A percentile compares a stretch with the other conserved stretches of the same genome.
These are phyloP conservation scores for Drosophila subobscura DNA, from an alignment of 1,140 invertebrate species.

Conservation along the genomic window DNA sequence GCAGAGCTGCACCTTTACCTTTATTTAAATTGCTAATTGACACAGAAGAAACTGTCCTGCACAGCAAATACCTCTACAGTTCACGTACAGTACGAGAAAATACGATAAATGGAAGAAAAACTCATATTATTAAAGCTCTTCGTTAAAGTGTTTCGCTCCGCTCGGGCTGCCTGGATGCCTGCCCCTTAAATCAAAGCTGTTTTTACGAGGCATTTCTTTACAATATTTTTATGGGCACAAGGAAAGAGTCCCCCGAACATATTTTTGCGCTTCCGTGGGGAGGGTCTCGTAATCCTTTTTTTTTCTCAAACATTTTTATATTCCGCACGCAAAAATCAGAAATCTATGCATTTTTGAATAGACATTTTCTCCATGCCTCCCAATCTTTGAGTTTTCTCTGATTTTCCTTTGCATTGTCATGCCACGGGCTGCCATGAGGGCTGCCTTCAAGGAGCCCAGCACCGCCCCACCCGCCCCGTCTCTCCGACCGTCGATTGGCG, in stretches of 20 bases:
- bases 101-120: background rate
- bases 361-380: background rate
- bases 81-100: background rate
- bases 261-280: background rate
- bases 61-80: too few relatives aligned
- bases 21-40: conserved; percentile 65
- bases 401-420: conserved; percentile 41
- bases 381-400: background rate
- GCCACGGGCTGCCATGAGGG: background rate
- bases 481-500: conserved; percentile 17
- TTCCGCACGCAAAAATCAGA: conserved; percentile 56
- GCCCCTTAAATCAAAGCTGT: too few relatives aligned
- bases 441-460: background rate
- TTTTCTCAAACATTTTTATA: conserved; percentile 47
- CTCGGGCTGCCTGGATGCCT: too few relatives aligned
- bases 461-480: background rate
- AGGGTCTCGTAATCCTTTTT: conserved; percentile 59
- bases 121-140: too few relatives aligned
- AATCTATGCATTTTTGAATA: conserved; percentile 71
- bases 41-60: conserved; percentile 21
- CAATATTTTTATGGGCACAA: too few relatives aligned
- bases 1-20: background rate
- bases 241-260: background rate
- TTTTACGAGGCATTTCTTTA: too few relatives aligned
- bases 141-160: too few relatives aligned